These are phyloP conservation scores for Hirtodrosophila trivittata DNA, from an alignment of 2,888 invertebrate genomes.

Conservation along the genomic window DNA sequence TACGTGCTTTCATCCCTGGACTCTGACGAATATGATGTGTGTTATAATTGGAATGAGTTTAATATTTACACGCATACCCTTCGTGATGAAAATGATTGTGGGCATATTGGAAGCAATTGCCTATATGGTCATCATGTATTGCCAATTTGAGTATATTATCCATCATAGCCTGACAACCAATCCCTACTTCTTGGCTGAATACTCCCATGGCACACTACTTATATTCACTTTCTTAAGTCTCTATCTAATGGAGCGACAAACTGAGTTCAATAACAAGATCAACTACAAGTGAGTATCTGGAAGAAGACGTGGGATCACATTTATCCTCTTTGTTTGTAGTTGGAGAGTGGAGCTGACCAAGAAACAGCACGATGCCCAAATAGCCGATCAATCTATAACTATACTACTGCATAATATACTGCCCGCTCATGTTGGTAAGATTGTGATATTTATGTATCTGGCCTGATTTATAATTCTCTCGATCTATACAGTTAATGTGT, in stretches of 20 bases:
- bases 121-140: constrained; percentile 88
- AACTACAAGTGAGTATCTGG: constrained; percentile 87
- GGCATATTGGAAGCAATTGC: constrained; percentile 86
- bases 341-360: constrained; percentile 89
- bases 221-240: constrained; percentile 89
- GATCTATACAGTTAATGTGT: constrained; percentile 74
- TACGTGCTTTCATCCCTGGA: constrained; percentile 81
- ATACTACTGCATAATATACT: constrained; percentile 95
- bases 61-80: constrained; percentile 92
- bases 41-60: constrained; percentile 88
- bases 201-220: constrained; percentile 90
- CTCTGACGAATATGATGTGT: constrained; percentile 85
- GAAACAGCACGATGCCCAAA: constrained; percentile 92
- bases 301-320: no score
- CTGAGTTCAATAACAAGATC: constrained; percentile 94
- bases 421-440: constrained; percentile 94
- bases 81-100: constrained; percentile 89
- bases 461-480: constrained; percentile 13
- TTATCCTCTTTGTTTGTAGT: constrained; percentile 59
- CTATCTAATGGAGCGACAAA: constrained; percentile 93
- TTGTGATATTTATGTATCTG: constrained; percentile 86
- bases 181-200: constrained; percentile 87
- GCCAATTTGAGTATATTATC: constrained; percentile 85
- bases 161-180: constrained; percentile 89
- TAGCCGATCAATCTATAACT: constrained; percentile 93